Percentiles rank a stretch among this genome's conserved stretches.
phyloP scores from a whole-genome alignment of 2,888 invertebrate species.

The Lycaena phlaeas region DNA sequence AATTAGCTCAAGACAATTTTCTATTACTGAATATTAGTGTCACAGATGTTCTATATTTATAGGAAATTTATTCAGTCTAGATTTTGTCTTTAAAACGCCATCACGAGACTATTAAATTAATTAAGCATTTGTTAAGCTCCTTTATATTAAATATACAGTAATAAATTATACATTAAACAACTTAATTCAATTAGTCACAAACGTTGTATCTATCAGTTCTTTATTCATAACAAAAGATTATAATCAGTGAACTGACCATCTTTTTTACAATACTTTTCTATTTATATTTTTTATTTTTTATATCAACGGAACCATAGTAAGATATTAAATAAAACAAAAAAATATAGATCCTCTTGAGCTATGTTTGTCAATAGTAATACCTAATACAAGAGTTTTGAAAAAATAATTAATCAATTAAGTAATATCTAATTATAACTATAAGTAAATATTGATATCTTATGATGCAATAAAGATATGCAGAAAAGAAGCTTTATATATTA shows the following conservation, averaged over 20 bases:
- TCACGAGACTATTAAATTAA: background rate
- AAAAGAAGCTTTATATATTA: background rate
- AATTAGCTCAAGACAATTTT: background rate
- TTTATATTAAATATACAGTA: slow-evolving; percentile 7
- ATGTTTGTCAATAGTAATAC: slow-evolving; percentile 14
- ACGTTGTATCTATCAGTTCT: slow-evolving; percentile 9
- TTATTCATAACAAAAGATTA: slow-evolving; percentile 2
- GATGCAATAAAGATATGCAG: background rate
- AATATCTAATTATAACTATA: slow-evolving; percentile 16
- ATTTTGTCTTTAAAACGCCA: background rate
- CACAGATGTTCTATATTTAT: background rate
- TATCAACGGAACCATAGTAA: too few species aligned
- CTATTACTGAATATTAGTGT: background rate
- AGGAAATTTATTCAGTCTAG: background rate
- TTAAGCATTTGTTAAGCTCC: slow-evolving; percentile 4
- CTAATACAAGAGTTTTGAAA: slow-evolving; percentile 9
- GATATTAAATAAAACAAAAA: too few species aligned
- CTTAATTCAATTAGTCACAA: slow-evolving; percentile 5
- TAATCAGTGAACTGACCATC: background rate
- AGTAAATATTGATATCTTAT: slow-evolving; percentile 7
- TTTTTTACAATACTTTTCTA: background rate
- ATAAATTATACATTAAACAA: slow-evolving; percentile 6
- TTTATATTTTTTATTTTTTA: too few species aligned
- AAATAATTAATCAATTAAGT: slow-evolving; percentile 18
- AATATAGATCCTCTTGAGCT: slow-evolving; percentile 22